Percentiles rank a stretch among this genome's conserved stretches.
Evolutionary conservation across 2,113 vertebrate species (phyloP).

Genomic region (Rostratula benghalensis): DNA sequence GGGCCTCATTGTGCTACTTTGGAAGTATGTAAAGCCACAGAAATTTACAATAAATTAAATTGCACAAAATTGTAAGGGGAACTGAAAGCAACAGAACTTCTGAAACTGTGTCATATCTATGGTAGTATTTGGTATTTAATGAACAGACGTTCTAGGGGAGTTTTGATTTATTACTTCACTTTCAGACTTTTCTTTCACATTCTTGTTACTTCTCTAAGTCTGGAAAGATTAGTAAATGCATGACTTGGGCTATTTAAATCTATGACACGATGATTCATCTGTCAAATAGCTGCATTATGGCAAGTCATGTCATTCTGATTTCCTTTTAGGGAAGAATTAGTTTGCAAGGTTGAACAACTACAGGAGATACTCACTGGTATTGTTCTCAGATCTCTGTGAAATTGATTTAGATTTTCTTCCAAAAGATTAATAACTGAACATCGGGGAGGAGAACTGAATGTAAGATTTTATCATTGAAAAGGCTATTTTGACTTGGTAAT

Average conservation of each 20-base stretch:
- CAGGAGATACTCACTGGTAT: constrained; percentile 33
- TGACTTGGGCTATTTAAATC: constrained; percentile 12
- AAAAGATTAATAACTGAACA: constrained; percentile 25
- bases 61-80: background rate
- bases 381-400: constrained; percentile 38
- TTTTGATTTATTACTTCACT: background rate
- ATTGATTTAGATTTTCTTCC: constrained; percentile 21
- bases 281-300: constrained; percentile 22
- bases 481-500: background rate
- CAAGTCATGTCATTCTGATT: constrained; percentile 40
- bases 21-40: background rate
- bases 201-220: background rate
- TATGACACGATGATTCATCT: constrained; percentile 24
- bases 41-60: background rate
- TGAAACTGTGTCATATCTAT: background rate
- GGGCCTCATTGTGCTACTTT: no score
- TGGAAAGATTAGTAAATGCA: background rate
- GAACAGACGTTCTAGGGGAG: background rate
- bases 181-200: background rate
- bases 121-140: background rate
- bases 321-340: constrained; percentile 22
- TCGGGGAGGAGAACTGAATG: background rate
- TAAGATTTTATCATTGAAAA: constrained; percentile 45
- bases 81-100: background rate
- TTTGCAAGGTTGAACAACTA: constrained; percentile 40